Evolutionary conservation across 2,113 vertebrate species (phyloP), one percentile per base, ranked within the genome.

Genomic region (Peromyscus polionotus): DNA sequence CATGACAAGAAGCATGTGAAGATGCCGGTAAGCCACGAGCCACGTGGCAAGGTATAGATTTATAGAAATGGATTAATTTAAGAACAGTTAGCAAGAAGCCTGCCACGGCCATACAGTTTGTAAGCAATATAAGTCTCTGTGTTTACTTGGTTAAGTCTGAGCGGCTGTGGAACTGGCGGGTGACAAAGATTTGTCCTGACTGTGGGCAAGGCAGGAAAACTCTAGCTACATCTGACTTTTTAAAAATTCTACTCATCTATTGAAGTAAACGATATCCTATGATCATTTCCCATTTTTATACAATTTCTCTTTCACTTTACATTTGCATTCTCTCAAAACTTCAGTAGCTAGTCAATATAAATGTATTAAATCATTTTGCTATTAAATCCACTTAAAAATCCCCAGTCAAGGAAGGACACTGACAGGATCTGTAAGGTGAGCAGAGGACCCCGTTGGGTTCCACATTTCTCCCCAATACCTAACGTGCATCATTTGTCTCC

Each of bases 361-460:
- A 67, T 93, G 75, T 59, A 48, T 33, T 65, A 67, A 86, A 67
- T 26, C 28, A 28, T 84, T 61, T 39, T 39, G 26, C 22, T 4
- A 24, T 42, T 63, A 10, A 1, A 28, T 57, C 20, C 57, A 83
- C 42, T 84, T 63, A 84, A 84, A 42, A 26, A 39, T 63, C 3
- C 28, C 36, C n/a, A 28, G 24, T 63, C 8, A 39, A 63, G 13
- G 24, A 36, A 61, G 11, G 2, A 54, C 20, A 2, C 7, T 89
- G 28, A 28, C 0, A 33, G n/a, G 31, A 80, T 1, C 13, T 16
- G 4, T 54, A 42, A 28, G 17, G 0, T 61, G 7, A 73, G 0
- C 70, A 95, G 57, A 93, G 7, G 8, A 70, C 14, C 1, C 4
- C 6, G 20, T 68, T 20, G 26, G 1, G 0, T 4, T 80, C 28